Conservation (phyloP, 2,888 invertebrate genomes). For the Mimachlamys varia region DNA sequence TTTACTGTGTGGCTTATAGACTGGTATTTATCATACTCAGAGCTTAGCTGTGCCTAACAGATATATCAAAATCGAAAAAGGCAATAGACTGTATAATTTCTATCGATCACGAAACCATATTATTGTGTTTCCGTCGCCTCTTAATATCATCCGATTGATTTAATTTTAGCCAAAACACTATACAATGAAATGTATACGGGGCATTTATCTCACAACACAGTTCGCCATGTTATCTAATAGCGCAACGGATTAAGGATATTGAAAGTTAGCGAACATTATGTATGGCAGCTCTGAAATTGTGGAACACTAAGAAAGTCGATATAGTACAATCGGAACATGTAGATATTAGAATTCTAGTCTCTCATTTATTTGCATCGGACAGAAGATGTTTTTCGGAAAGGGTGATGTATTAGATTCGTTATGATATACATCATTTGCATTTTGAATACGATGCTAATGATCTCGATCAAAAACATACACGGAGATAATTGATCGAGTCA, state of each 20-base stretch:
- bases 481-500: not conserved
- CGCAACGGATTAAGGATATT: not conserved
- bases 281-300: not conserved
- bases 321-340: not conserved
- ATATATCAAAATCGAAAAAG: constrained; percentile 32
- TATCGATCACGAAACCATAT: not conserved
- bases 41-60: not conserved
- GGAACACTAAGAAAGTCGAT: not conserved
- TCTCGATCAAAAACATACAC: not conserved
- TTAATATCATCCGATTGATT: not conserved
- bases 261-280: not conserved
- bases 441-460: not conserved
- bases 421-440: not conserved
- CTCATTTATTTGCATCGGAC: not conserved
- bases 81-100: constrained; percentile 23
- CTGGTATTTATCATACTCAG: constrained; percentile 13
- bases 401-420: not conserved
- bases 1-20: not conserved
- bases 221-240: not conserved
- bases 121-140: not conserved
- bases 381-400: not conserved
- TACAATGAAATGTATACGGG: not conserved
- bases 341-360: not conserved
- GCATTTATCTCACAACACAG: not conserved
- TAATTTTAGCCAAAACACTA: not conserved